Evolutionary conservation across 2,888 invertebrate genomes (phyloP).

Genomic region (Dicyrtomina minuta): DNA sequence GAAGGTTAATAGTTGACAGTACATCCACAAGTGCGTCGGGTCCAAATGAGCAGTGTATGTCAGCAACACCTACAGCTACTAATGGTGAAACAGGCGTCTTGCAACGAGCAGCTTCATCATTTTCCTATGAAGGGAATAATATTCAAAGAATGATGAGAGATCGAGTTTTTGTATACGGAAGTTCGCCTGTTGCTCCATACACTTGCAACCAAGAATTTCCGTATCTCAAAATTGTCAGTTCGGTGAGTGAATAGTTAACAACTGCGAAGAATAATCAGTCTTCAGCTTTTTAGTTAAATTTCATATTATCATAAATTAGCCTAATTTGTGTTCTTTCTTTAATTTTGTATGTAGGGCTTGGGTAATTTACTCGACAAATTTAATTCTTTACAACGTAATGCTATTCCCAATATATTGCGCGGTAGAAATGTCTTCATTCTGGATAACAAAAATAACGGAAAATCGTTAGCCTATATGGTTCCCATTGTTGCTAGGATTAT

Average conservation of each 20-base stretch:
- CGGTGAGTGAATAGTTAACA: constrained; percentile 11
- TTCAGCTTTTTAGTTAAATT: too few species aligned
- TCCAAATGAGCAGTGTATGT: too few species aligned
- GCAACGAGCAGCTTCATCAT: too few species aligned
- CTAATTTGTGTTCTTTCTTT: not conserved
- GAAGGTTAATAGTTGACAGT: too few species aligned
- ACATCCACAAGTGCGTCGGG: too few species aligned
- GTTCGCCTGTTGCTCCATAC: constrained; percentile 11
- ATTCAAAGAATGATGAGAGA: constrained; percentile 15
- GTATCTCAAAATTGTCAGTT: constrained; percentile 11
- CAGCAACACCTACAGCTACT: too few species aligned
- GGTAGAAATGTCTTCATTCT: constrained; percentile 30
- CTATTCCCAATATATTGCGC: constrained; percentile 27
- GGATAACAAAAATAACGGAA: constrained; percentile 18
- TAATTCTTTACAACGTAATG: constrained; percentile 31
- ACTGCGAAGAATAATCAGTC: too few species aligned
- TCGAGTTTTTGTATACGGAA: constrained; percentile 14
- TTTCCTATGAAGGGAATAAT: not conserved
- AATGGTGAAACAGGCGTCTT: too few species aligned
- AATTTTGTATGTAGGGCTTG: not conserved
- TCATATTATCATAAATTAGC: too few species aligned
- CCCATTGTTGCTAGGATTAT: constrained; percentile 31
- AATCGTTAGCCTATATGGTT: constrained; percentile 35
- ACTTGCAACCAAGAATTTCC: constrained; percentile 13
- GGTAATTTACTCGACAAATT: constrained; percentile 14